Conservation (phyloP, 2,113 vertebrate genomes). For the Recurvirostra avosetta region DNA sequence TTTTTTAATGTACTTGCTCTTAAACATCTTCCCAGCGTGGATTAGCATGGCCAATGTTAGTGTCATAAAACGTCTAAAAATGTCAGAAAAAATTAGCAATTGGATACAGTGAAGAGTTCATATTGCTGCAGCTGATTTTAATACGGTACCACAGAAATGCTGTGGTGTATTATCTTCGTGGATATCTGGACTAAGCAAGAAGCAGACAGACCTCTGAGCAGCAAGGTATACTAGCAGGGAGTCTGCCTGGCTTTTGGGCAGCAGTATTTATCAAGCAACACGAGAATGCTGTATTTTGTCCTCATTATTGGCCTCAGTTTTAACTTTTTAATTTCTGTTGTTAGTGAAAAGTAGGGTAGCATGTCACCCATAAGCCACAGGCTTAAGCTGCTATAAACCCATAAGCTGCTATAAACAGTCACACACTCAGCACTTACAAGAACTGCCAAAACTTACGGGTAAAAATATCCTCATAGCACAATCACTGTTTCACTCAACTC, state of each 20-base stretch:
- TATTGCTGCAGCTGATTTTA: neutral
- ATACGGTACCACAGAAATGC: neutral
- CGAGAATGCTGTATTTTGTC: neutral
- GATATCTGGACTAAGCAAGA: neutral
- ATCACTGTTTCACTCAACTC: neutral
- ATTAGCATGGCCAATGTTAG: neutral
- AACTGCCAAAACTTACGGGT: neutral
- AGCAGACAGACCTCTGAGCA: accelerated
- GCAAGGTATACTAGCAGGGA: neutral
- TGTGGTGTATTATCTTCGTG: neutral
- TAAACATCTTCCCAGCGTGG: neutral
- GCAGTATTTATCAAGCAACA: neutral
- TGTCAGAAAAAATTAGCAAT: neutral
- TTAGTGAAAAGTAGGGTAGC: neutral
- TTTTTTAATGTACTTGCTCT: neutral
- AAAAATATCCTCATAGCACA: neutral
- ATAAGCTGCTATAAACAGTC: slow-evolving; percentile 2
- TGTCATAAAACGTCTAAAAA: neutral
- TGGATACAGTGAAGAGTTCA: neutral
- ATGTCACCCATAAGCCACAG: neutral
- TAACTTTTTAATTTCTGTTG: neutral
- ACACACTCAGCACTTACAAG: neutral
- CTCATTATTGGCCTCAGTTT: neutral
- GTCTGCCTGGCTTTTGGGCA: neutral
- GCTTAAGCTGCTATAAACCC: slow-evolving; percentile 4